Conservation (phyloP, 2,797 vertebrate genomes). For the Mormyrus proboscirostris region DNA sequence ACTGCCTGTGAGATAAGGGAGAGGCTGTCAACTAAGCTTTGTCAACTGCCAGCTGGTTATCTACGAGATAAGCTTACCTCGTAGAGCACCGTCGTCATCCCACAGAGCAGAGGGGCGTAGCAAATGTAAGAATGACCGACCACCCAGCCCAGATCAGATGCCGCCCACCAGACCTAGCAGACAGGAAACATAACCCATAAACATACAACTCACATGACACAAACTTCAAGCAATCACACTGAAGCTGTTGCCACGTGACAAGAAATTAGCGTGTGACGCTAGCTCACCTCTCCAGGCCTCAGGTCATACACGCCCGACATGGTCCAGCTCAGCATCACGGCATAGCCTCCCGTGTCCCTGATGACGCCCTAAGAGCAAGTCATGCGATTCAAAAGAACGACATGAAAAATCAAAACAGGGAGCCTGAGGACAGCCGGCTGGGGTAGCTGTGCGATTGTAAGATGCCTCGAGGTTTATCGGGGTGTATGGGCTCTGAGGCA, state of each 20-base stretch:
- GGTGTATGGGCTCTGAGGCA: neutral
- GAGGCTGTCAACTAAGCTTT: neutral
- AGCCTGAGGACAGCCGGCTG: neutral
- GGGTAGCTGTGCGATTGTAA: neutral
- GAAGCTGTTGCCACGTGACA: neutral
- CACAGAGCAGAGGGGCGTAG: conserved; percentile 87
- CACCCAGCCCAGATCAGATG: conserved; percentile 95
- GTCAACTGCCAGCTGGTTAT: neutral
- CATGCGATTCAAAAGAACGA: neutral
- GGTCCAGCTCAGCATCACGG: conserved; percentile 94
- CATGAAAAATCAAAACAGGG: neutral
- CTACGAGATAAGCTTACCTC: conserved; percentile 64
- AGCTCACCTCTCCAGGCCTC: conserved; percentile 81
- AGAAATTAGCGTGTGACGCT: neutral
- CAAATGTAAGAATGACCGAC: conserved; percentile 98
- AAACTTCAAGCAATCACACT: neutral
- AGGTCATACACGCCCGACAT: conserved; percentile 93
- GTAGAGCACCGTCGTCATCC: conserved; percentile 86
- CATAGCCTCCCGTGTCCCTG: conserved; percentile 84
- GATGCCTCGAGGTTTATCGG: neutral
- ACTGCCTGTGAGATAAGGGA: neutral
- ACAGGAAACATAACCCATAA: neutral
- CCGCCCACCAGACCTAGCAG: conserved; percentile 95
- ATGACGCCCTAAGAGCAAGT: conserved; percentile 75
- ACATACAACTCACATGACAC: neutral